Evolutionary conservation across 2,888 invertebrate species (phyloP).

Genomic region (Eupithecia dodoneata): DNA sequence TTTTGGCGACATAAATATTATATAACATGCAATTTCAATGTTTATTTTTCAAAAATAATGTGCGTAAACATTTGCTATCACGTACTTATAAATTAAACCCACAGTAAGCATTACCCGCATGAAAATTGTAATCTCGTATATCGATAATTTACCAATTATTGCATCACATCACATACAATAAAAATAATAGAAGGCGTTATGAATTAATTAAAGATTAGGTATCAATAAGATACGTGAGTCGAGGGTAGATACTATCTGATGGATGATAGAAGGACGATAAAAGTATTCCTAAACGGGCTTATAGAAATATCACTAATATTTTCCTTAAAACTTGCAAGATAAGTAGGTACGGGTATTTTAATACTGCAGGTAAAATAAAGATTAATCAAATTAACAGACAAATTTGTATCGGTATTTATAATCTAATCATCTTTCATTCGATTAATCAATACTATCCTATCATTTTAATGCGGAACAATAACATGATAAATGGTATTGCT

Average conservation of each 20-base stretch:
- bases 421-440: conserved; percentile 8
- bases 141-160: background rate
- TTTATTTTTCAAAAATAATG: background rate
- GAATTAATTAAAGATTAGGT: background rate
- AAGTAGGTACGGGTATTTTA: background rate
- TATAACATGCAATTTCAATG: background rate
- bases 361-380: background rate
- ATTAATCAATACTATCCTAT: conserved; percentile 14
- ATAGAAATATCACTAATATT: background rate
- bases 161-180: background rate
- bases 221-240: background rate
- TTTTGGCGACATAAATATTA: background rate
- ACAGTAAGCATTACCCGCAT: background rate
- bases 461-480: conserved; percentile 9
- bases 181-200: background rate
- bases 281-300: background rate
- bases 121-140: background rate
- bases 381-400: background rate
- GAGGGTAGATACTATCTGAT: background rate
- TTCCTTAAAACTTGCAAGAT: conserved; percentile 1
- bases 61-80: background rate
- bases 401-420: background rate
- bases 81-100: background rate
- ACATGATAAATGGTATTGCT: conserved; percentile 3
- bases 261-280: background rate